Conservation (phyloP, 37 sponge, comb jelly and placozoan genomes). For the Lycopodina hypogea region DNA sequence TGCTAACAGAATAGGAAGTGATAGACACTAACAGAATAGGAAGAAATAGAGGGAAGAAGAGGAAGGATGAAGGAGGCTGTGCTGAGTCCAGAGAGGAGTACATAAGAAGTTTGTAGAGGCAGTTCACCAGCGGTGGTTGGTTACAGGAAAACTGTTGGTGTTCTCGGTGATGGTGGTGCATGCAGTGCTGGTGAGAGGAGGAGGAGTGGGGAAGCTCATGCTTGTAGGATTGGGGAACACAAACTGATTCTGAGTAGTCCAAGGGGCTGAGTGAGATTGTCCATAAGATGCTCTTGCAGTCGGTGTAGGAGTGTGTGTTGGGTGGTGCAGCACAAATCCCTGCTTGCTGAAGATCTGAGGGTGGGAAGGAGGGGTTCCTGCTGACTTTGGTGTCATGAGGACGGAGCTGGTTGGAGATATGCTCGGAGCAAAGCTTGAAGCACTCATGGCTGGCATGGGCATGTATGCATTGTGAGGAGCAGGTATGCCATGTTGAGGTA, state of each 20-base stretch:
- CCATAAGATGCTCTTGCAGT: conserved; percentile 12
- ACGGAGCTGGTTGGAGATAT: conserved; percentile 71
- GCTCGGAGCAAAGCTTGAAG: conserved; percentile 41
- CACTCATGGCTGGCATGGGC: conserved; percentile 33
- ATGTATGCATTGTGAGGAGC: conserved; percentile 47
- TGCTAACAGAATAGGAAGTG: too few species aligned
- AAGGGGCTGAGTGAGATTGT: conserved; percentile 49
- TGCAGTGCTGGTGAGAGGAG: conserved; percentile 38
- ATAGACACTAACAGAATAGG: too few species aligned
- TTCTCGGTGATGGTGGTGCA: conserved; percentile 12
- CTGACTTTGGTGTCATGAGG: conserved; percentile 83
- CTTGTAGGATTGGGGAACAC: conserved; percentile 63
- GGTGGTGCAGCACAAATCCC: conserved; percentile 59
- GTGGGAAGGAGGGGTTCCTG: conserved; percentile 45
- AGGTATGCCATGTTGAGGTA: conserved; percentile 47
- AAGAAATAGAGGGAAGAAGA: too few species aligned
- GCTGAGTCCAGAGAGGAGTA: too few species aligned
- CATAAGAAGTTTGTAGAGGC: not conserved
- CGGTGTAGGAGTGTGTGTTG: conserved; percentile 35
- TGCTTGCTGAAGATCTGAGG: conserved; percentile 22
- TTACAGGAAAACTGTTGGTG: conserved; percentile 7
- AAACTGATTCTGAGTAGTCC: conserved; percentile 76
- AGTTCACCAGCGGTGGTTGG: conserved; percentile 3
- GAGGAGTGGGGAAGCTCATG: conserved; percentile 47
- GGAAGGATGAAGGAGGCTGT: too few species aligned